These are phyloP conservation scores for Podarcis muralis DNA, from an alignment of 2,113 vertebrate species.

Conservation along the genomic window DNA sequence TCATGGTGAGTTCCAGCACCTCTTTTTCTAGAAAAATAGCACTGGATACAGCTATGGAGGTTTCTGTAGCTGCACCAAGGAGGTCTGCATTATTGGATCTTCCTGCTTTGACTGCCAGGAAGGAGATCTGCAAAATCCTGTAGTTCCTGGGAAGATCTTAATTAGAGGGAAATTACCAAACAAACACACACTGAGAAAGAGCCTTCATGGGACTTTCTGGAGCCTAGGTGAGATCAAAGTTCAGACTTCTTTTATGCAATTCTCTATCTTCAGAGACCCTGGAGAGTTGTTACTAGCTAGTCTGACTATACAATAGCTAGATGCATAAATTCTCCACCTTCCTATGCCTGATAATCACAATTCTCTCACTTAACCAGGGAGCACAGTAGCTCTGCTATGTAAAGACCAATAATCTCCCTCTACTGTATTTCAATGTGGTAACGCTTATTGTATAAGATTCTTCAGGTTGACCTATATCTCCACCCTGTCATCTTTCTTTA, in stretches of 20 bases:
- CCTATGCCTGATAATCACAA: not conserved
- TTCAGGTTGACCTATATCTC: not conserved
- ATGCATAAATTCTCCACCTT: not conserved
- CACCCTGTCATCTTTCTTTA: not conserved
- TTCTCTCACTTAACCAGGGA: not conserved
- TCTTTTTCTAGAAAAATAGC: no score
- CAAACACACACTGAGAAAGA: not conserved
- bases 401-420: not conserved
- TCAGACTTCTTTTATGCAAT: not conserved
- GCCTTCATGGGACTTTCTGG: not conserved
- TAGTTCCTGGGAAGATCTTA: not conserved
- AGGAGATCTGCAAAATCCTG: no score
- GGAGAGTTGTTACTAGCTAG: no score
- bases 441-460: not conserved
- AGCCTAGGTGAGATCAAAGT: not conserved
- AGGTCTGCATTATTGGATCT: no score
- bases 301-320: no score
- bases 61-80: no score
- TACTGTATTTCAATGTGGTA: not conserved
- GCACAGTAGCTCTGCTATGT: not conserved
- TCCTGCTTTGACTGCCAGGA: no score
- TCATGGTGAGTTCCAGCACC: no score
- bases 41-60: no score
- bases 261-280: no score
- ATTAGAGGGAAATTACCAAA: not conserved